Conservation (phyloP, 2,888 invertebrate species). For the Caenorhabditis macrosperma region DNA sequence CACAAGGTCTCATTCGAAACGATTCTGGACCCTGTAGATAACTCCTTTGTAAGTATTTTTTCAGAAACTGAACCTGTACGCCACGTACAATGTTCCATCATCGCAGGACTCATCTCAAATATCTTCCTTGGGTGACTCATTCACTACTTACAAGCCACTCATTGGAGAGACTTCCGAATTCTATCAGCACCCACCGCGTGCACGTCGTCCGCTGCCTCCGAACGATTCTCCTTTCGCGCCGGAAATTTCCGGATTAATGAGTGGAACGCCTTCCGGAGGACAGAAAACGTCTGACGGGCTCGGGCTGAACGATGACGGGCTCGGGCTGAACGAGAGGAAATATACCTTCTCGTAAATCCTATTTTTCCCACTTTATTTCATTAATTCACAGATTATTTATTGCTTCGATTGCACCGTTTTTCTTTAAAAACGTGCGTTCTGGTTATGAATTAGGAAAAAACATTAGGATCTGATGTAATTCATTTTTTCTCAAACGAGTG, state of each 20-base stretch:
- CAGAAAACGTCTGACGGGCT: neutral
- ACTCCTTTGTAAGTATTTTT: neutral
- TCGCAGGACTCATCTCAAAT: neutral
- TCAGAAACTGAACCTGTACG: slow-evolving; percentile 32
- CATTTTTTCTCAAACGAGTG: too few relatives aligned
- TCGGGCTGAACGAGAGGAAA: too few relatives aligned
- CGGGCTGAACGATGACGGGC: too few relatives aligned
- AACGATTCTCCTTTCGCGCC: neutral
- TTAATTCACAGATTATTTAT: neutral
- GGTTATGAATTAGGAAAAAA: too few relatives aligned
- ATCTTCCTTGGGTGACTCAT: slow-evolving; percentile 30
- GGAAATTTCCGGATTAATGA: slow-evolving; percentile 37
- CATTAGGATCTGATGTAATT: too few relatives aligned
- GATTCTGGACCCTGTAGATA: too few relatives aligned
- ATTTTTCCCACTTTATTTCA: too few relatives aligned
- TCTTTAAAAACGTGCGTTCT: neutral
- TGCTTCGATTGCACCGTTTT: neutral
- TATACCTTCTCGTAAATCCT: slow-evolving; percentile 31
- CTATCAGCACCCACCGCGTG: slow-evolving; percentile 4
- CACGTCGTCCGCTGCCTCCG: slow-evolving; percentile 19
- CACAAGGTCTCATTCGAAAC: too few relatives aligned
- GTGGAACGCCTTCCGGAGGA: slow-evolving; percentile 49
- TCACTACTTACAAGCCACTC: slow-evolving; percentile 37
- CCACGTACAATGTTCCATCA: slow-evolving; percentile 13
- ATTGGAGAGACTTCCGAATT: slow-evolving; percentile 47